phyloP scores from a whole-genome alignment of 1,140 invertebrate species.

The Drosophila bifasciata region DNA sequence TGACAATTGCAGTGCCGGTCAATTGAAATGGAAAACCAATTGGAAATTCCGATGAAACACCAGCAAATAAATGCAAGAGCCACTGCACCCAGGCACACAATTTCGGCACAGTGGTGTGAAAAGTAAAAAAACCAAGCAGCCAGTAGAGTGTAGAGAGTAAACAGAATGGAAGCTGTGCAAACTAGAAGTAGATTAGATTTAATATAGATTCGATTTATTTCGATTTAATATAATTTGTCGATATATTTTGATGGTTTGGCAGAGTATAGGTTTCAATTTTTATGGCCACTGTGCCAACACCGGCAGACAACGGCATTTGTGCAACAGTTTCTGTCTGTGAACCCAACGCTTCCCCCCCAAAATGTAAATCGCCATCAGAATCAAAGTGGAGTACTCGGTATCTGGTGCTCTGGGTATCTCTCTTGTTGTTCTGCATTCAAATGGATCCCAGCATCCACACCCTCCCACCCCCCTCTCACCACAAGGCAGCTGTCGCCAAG shows the following conservation, averaged over 20 bases:
- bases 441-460: too few species aligned
- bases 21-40: constrained; percentile 67
- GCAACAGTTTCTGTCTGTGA: constrained; percentile 25
- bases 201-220: too few species aligned
- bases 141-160: too few species aligned
- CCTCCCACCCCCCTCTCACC: background rate
- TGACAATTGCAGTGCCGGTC: constrained; percentile 52
- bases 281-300: constrained; percentile 20
- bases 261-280: too few species aligned
- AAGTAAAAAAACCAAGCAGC: too few species aligned
- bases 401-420: constrained; percentile 17
- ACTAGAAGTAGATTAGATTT: too few species aligned
- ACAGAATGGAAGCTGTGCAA: too few species aligned
- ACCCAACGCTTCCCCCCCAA: constrained; percentile 25
- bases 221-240: too few species aligned
- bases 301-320: constrained; percentile 52
- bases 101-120: background rate
- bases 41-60: constrained; percentile 60
- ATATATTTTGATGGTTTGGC: too few species aligned
- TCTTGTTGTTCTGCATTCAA: constrained; percentile 46
- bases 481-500: constrained; percentile 50
- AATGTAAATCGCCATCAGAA: constrained; percentile 57
- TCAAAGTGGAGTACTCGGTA: constrained; percentile 58
- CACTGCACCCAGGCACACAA: constrained; percentile 27
- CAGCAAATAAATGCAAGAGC: constrained; percentile 27